A percentile compares a stretch with the other conserved stretches of the same genome.
Evolutionary conservation across 1,140 invertebrate genomes (phyloP).

Genomic region (Lethrus apterus): DNA sequence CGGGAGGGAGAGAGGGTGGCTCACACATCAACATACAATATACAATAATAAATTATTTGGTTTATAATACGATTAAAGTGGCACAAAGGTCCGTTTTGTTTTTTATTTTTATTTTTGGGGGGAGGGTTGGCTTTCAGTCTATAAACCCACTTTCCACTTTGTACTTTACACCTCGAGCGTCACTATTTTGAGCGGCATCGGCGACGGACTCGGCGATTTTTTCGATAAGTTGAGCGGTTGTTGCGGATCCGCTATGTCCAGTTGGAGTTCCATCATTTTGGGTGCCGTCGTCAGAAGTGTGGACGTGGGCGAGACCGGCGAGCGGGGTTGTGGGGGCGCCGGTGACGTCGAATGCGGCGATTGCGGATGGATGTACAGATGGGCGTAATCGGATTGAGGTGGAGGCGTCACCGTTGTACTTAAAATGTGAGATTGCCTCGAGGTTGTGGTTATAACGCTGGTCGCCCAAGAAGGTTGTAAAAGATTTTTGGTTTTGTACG

Average conservation of each 20-base stretch:
- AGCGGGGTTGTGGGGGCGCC: constrained; percentile 38
- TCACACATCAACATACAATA: constrained; percentile 28
- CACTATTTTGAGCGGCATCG: constrained; percentile 51
- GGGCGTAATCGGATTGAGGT: constrained; percentile 31
- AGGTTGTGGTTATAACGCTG: constrained; percentile 44
- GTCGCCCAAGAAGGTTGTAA: constrained; percentile 37
- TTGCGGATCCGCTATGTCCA: constrained; percentile 71
- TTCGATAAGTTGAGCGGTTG: constrained; percentile 82
- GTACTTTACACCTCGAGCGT: constrained; percentile 51
- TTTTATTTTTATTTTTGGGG: neutral
- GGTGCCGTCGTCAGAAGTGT: constrained; percentile 38
- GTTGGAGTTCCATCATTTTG: constrained; percentile 67
- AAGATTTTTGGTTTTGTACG: constrained; percentile 31
- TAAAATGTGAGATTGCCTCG: constrained; percentile 21
- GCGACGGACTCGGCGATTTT: constrained; percentile 75
- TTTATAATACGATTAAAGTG: constrained; percentile 51
- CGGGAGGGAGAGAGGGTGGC: constrained; percentile 6
- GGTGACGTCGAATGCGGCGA: constrained; percentile 46
- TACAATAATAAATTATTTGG: constrained; percentile 59
- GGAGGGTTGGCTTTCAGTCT: constrained; percentile 1
- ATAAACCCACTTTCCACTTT: constrained; percentile 32
- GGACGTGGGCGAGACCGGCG: constrained; percentile 44
- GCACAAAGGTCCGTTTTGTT: too few relatives aligned
- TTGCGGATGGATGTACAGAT: constrained; percentile 43
- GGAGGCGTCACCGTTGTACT: constrained; percentile 21